Base-by-base conservation (phyloP, 2,888 invertebrate genomes). In the Carabus problematicus region DNA sequence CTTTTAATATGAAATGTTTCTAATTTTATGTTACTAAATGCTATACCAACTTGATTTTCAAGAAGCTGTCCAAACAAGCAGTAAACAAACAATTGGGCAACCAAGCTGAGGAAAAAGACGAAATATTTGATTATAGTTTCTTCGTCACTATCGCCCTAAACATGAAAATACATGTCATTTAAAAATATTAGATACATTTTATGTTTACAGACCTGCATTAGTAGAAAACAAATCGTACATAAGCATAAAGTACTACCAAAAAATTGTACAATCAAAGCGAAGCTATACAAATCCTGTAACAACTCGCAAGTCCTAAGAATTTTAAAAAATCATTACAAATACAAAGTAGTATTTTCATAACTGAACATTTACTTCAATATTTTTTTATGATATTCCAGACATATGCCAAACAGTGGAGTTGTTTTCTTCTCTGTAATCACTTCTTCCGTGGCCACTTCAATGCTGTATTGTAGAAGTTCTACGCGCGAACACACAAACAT, bases 1-100 rank as follows among this genome's bases (percentile, higher is more conserved):
- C n/a, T n/a, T n/a, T n/a, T n/a, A n/a, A n/a, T n/a, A n/a, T n/a
- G n/a, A n/a, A n/a, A n/a, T n/a, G n/a, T n/a, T n/a, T n/a, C n/a
- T n/a, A n/a, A n/a, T n/a, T n/a, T n/a, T n/a, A n/a, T n/a, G n/a
- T n/a, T n/a, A n/a, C n/a, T 4, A 45, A 45, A n/a, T 45, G 11
- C 11, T 4, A 52, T 1, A 42, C 39, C 47, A 39, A 64, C 64
- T 19, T 43, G 18, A 19, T 54, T 42, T 43, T 64, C 54, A 18
- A 64, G 64, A 12, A 54, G 14, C n/a, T 64, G 64, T 18, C 64
- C 64, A 64, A 64, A 64, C 9, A 19, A 64, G 11, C 64, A 64
- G 14, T 64, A 64, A 18, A 43, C 4, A 55, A 64, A 64, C 18
- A 54, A n/a, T 14, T 54, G 54, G 1, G 8, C n/a, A 54, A 54